Conservation (phyloP, 2,113 vertebrate genomes). For the Plecotus auritus region DNA sequence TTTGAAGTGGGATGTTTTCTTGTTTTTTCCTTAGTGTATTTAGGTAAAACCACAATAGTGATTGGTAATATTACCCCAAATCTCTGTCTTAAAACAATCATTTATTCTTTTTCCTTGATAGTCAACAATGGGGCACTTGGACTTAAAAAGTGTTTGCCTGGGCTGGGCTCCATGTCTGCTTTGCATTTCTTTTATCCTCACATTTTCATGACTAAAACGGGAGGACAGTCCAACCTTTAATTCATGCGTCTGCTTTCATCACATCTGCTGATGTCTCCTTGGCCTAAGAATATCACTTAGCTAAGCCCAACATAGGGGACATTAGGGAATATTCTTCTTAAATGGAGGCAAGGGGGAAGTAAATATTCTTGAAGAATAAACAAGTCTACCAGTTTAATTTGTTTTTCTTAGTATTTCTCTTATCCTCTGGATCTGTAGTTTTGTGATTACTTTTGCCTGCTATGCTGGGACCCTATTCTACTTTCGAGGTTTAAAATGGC, state of each 20-base stretch:
- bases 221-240: not conserved
- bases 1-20: not conserved
- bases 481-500: not conserved
- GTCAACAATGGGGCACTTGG: not conserved
- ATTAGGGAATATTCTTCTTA: not conserved
- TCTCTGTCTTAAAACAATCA: not conserved
- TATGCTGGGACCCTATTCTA: not conserved
- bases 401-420: not conserved
- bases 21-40: not conserved
- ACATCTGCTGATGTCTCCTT: not conserved
- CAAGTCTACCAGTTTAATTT: not conserved
- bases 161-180: not conserved
- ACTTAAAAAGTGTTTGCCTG: not conserved
- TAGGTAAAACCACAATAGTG: not conserved
- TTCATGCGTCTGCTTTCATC: not conserved
- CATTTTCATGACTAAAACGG: not conserved
- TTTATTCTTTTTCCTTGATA: not conserved
- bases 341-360: not conserved
- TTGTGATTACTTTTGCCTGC: not conserved
- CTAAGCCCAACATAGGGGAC: not conserved
- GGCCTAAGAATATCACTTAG: not conserved
- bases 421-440: not conserved
- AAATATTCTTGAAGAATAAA: not conserved
- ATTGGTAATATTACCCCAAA: not conserved
- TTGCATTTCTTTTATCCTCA: not conserved